A percentile compares a stretch with the other conserved stretches of the same genome.
Evolutionary conservation across 2,888 invertebrate genomes (phyloP).

Genomic region (Euplagia quadripunctaria): DNA sequence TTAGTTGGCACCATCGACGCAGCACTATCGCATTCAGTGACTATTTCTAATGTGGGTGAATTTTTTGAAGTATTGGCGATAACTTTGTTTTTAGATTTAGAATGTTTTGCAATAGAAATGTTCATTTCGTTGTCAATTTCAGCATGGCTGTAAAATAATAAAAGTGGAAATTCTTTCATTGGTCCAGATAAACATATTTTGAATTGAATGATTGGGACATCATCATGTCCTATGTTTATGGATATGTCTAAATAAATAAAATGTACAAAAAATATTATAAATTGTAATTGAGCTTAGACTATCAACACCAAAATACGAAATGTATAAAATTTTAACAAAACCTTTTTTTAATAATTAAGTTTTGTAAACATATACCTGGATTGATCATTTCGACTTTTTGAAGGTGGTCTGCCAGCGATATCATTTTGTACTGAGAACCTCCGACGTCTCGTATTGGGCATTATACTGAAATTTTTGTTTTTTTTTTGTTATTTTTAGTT

Average conservation of each 20-base stretch:
- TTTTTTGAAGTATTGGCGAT: constrained; percentile 60
- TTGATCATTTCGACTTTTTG: constrained; percentile 65
- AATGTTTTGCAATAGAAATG: constrained; percentile 31
- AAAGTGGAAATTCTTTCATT: not conserved
- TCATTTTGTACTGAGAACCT: constrained; percentile 78
- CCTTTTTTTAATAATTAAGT: not conserved
- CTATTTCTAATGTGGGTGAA: constrained; percentile 54
- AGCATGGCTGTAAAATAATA: constrained; percentile 5
- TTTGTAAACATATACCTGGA: constrained; percentile 61
- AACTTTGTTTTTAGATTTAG: constrained; percentile 59
- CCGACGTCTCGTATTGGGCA: constrained; percentile 79
- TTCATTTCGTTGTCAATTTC: constrained; percentile 32
- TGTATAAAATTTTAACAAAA: not conserved
- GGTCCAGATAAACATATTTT: not conserved
- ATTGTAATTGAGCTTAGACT: not conserved
- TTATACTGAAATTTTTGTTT: constrained; percentile 63
- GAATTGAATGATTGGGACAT: not conserved
- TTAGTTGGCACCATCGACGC: constrained; percentile 37
- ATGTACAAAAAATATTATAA: not conserved
- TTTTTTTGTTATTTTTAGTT: constrained; percentile 30
- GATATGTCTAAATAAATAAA: not conserved
- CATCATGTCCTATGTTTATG: not conserved
- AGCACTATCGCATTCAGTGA: constrained; percentile 60
- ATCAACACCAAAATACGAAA: not conserved
- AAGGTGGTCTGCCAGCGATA: constrained; percentile 53